Percentiles rank a stretch among this genome's conserved stretches.
Evolutionary conservation across 2,113 vertebrate genomes (phyloP).

Genomic region (Gobiocypris rarus): DNA sequence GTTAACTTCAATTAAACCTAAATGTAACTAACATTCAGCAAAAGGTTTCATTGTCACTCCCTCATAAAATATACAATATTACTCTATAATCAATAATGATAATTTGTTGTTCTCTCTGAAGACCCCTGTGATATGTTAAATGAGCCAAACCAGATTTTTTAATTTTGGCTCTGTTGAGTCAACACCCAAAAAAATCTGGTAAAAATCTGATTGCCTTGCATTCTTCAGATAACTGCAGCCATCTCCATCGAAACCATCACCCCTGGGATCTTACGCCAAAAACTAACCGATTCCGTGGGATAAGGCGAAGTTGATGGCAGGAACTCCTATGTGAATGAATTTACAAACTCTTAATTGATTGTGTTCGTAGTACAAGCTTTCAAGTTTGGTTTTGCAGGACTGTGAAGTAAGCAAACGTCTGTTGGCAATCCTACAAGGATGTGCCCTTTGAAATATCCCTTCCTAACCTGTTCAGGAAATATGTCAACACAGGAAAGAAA

Average conservation of each 20-base stretch:
- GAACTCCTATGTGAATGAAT: background rate
- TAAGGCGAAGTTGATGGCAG: background rate
- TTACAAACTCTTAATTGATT: background rate
- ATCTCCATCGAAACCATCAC: background rate
- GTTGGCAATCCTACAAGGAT: background rate
- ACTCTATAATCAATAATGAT: no score
- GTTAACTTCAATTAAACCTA: no score
- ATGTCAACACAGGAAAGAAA: background rate
- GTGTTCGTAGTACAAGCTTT: background rate
- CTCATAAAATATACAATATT: no score
- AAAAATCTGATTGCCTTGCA: background rate
- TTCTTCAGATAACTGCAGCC: background rate
- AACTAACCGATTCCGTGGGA: background rate
- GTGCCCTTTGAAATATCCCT: background rate
- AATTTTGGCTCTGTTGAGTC: background rate
- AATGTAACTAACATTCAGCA: no score
- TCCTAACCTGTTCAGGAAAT: background rate
- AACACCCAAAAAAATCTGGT: background rate
- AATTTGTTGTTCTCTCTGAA: no score
- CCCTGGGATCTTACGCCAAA: background rate
- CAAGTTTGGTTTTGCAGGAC: constrained; percentile 2
- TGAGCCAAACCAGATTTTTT: no score
- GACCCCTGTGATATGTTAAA: background rate
- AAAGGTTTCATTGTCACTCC: no score
- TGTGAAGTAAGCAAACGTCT: background rate